Evolutionary conservation across 2,888 invertebrate genomes (phyloP).

Genomic region (Eilema griseolum): DNA sequence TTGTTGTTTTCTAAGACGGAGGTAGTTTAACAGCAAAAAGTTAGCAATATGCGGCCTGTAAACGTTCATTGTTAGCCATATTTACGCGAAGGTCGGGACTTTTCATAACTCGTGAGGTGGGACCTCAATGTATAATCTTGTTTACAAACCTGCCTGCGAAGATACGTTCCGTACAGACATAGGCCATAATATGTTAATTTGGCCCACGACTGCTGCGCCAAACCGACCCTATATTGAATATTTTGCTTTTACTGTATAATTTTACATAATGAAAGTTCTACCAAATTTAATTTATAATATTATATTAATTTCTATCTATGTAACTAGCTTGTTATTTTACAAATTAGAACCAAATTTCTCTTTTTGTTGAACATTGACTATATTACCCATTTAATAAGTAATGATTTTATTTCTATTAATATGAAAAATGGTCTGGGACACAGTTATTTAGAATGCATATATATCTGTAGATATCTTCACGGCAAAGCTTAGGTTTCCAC

Average conservation of each 20-base stretch:
- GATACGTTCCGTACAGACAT: constrained; percentile 59
- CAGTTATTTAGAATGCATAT: neutral
- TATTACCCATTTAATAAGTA: neutral
- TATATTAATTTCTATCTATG: neutral
- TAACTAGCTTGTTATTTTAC: neutral
- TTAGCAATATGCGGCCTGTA: constrained; percentile 45
- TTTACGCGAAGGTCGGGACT: constrained; percentile 43
- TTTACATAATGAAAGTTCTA: constrained; percentile 65
- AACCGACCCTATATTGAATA: constrained; percentile 72
- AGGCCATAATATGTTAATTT: constrained; percentile 75
- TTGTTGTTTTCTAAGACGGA: constrained; percentile 15
- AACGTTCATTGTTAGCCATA: constrained; percentile 51
- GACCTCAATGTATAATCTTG: constrained; percentile 64
- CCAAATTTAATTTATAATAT: constrained; percentile 39
- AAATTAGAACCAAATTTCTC: neutral
- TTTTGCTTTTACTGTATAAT: constrained; percentile 74
- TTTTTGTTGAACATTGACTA: neutral
- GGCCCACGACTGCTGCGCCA: constrained; percentile 61
- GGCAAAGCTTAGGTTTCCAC: no score
- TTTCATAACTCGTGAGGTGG: constrained; percentile 61
- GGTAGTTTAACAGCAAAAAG: constrained; percentile 26
- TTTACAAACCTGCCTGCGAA: constrained; percentile 63
- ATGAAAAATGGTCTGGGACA: neutral
- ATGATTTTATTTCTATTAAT: neutral
- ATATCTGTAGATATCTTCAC: no score